These are phyloP conservation scores for Hormaphis cornu DNA, from an alignment of 1,140 invertebrate genomes.

Conservation along the genomic window DNA sequence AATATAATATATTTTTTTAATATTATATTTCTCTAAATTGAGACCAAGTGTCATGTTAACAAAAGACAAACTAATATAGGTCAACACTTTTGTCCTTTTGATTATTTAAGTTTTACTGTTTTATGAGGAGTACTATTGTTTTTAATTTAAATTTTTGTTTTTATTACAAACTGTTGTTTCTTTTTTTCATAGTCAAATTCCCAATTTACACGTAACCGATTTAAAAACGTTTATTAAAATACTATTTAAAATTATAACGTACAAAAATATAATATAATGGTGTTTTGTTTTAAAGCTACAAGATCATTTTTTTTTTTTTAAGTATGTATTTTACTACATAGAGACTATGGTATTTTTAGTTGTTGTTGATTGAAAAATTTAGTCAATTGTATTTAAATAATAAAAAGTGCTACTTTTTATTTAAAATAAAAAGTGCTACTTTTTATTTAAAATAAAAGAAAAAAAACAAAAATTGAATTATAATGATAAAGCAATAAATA, in stretches of 20 bases:
- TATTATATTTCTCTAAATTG: background rate
- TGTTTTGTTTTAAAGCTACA: background rate
- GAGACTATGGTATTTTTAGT: background rate
- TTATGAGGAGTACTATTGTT: constrained; percentile 1
- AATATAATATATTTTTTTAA: background rate
- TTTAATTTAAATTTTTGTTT: background rate
- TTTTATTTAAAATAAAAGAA: background rate
- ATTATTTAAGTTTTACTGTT: background rate
- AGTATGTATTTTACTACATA: background rate
- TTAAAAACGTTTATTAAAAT: too few relatives aligned
- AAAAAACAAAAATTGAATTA: background rate
- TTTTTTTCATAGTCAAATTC: too few relatives aligned
- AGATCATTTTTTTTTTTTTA: background rate
- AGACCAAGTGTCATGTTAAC: background rate
- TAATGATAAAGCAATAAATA: constrained; percentile 21
- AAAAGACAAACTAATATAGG: background rate
- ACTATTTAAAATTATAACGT: too few relatives aligned
- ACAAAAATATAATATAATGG: too few relatives aligned
- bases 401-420: constrained; percentile 6
- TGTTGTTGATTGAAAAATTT: background rate
- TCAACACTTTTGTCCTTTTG: background rate
- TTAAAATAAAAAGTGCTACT: background rate
- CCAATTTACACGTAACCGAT: too few relatives aligned
- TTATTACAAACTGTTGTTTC: background rate
- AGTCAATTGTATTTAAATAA: constrained; percentile 19